Evolutionary conservation across 2,888 invertebrate species (phyloP).

Genomic region (Yponomeuta plumbellus): DNA sequence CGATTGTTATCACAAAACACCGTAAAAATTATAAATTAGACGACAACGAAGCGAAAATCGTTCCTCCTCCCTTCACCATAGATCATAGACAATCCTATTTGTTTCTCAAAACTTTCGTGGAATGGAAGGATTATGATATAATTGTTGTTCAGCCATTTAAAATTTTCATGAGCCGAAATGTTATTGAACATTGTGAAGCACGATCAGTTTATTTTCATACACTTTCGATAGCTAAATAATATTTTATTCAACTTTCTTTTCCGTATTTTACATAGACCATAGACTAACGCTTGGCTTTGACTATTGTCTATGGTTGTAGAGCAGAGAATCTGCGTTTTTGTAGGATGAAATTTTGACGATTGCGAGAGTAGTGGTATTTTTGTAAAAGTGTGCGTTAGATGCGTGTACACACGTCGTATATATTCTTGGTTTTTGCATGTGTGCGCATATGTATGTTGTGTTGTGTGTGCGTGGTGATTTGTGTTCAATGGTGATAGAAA

Average conservation of each 20-base stretch:
- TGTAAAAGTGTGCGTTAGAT: not conserved
- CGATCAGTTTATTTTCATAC: not conserved
- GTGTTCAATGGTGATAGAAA: constrained; percentile 75
- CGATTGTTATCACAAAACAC: constrained; percentile 56
- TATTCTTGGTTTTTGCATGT: constrained; percentile 32
- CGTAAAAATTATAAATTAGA: constrained; percentile 49
- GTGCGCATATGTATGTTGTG: constrained; percentile 68
- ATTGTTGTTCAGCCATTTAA: not conserved
- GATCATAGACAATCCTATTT: constrained; percentile 32
- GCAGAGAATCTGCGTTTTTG: not conserved
- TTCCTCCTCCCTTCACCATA: constrained; percentile 67
- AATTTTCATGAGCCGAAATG: not conserved
- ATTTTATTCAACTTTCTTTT: not conserved
- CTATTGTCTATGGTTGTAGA: constrained; percentile 7
- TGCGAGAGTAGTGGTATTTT: constrained; percentile 6
- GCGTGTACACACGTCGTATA: constrained; percentile 1
- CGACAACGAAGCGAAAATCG: constrained; percentile 71
- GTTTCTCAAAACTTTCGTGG: not conserved
- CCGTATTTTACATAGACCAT: constrained; percentile 34
- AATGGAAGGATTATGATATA: not conserved
- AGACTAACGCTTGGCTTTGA: constrained; percentile 37
- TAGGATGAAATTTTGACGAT: not conserved
- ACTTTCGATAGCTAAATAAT: not conserved
- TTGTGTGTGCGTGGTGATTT: constrained; percentile 78
- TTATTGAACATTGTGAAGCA: not conserved